Base-by-base conservation (phyloP, 2,797 vertebrate genomes). In the Psittacula derbiana region DNA sequence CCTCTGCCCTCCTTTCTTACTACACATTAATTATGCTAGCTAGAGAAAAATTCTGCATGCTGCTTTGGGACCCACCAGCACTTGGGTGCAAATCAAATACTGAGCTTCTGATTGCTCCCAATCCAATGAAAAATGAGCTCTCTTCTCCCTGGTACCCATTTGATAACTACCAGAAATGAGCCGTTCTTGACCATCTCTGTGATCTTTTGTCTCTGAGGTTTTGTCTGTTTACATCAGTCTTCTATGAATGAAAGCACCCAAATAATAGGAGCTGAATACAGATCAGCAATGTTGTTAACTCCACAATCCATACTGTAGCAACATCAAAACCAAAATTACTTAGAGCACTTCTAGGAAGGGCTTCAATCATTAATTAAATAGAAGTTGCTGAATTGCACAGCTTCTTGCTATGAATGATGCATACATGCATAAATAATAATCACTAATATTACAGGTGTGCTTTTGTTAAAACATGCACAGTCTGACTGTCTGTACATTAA, bases 151-250 rank as follows among this genome's bases (percentile, higher is more conserved):
- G 21, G 30, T 79, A 64, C 53, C 36, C 27, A 25, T 33, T 19
- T 74, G 72, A 65, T 58, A 70, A 40, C 74, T 50, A 76, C 15
- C 27, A 86, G 53, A 66, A 86, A 31, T 11, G 47, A 47, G 24
- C 24, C n/a, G 21, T 80, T 87, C 87, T 47, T 78, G 40, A 93
- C 17, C 20, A 28, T 12, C 38, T 84, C 66, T 72, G 41, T 70
- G 80, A 95, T 75, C 58, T 93, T 93, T 87, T 88, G 31, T 80
- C 58, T 88, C 86, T 81, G 58, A 83, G 52, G 69, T 79, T 91
- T 53, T 88, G 7, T 73, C 41, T 70, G 62, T 73, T 70, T 80
- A 79, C 1, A 1, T 75, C 52, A 66, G n/a, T 20, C 52, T 82
- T 80, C 76, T 55, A 88, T 25, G 60, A 93, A 73, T 2, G 3